A percentile compares a stretch with the other conserved stretches of the same genome.
These are phyloP conservation scores for Bombyx huttoni DNA, from an alignment of 2,888 invertebrate species.

Conservation along the genomic window DNA sequence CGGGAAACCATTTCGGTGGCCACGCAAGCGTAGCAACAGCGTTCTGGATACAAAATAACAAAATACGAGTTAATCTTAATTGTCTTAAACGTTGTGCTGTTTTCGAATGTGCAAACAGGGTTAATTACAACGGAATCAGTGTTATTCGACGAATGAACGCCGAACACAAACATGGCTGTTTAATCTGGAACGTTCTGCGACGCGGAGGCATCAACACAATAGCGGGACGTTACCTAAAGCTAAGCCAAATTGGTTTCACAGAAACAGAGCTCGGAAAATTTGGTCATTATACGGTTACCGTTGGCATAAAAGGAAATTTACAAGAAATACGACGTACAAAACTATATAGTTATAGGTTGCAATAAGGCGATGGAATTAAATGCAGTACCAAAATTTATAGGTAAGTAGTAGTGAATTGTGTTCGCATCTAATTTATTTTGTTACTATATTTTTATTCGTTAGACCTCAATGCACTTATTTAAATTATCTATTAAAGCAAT, in stretches of 20 bases:
- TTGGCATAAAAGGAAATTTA: neutral
- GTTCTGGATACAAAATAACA: slow-evolving; percentile 7
- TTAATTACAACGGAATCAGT: slow-evolving; percentile 14
- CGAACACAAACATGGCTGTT: slow-evolving; percentile 17
- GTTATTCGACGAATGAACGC: slow-evolving; percentile 9
- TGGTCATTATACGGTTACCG: neutral
- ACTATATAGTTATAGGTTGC: too few relatives aligned
- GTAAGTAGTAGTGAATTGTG: too few relatives aligned
- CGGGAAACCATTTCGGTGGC: neutral
- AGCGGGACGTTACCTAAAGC: neutral
- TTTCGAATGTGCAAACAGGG: slow-evolving; percentile 3
- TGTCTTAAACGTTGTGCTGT: slow-evolving; percentile 10
- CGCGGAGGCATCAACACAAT: neutral
- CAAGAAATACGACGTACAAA: neutral
- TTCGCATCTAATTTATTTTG: too few relatives aligned
- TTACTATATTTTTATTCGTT: too few relatives aligned
- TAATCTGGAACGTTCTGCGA: slow-evolving; percentile 11
- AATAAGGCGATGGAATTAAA: too few relatives aligned
- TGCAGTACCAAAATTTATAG: too few relatives aligned
- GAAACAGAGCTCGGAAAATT: neutral
- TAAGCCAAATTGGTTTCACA: neutral
- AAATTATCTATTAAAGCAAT: too few relatives aligned
- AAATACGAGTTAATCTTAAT: slow-evolving; percentile 10
- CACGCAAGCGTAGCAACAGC: slow-evolving; percentile 1
- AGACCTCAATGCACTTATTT: too few relatives aligned